Evolutionary conservation across 2,888 invertebrate species (phyloP).

Genomic region (Drosophila multiciliata): DNA sequence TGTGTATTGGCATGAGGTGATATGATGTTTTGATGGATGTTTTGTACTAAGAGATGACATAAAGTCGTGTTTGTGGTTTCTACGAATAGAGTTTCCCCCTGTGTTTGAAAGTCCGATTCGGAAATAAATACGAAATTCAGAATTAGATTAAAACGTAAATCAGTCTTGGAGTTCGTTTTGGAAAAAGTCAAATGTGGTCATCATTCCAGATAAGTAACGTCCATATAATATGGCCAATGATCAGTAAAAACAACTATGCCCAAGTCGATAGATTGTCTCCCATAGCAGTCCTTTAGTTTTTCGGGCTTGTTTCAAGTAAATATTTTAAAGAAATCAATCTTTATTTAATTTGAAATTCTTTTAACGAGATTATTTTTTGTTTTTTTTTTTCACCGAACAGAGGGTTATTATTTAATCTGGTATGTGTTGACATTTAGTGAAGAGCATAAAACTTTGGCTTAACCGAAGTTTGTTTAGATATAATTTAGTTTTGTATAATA

Average conservation of each 20-base stretch:
- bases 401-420: slow-evolving; percentile 30
- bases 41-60: slow-evolving; percentile 48
- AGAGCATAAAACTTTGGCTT: slow-evolving; percentile 63
- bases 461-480: slow-evolving; percentile 42
- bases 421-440: slow-evolving; percentile 52
- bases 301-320: slow-evolving; percentile 19
- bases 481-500: slow-evolving; percentile 28
- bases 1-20: slow-evolving; percentile 8
- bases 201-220: slow-evolving; percentile 5
- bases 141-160: neutral
- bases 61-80: slow-evolving; percentile 25
- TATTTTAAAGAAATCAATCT: slow-evolving; percentile 51
- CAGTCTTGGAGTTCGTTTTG: slow-evolving; percentile 29
- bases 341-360: slow-evolving; percentile 62
- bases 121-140: neutral
- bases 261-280: slow-evolving; percentile 13
- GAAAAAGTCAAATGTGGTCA: slow-evolving; percentile 1
- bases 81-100: neutral
- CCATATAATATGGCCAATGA: neutral
- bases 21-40: slow-evolving; percentile 33
- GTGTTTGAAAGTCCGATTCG: slow-evolving; percentile 3
- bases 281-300: slow-evolving; percentile 22
- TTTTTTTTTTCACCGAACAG: slow-evolving; percentile 39
- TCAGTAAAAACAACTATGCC: neutral
- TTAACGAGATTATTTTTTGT: slow-evolving; percentile 37